Evolutionary conservation across 2,797 vertebrate genomes (phyloP), one percentile per base, ranked within the genome.

Genomic region (Trachops cirrhosus): DNA sequence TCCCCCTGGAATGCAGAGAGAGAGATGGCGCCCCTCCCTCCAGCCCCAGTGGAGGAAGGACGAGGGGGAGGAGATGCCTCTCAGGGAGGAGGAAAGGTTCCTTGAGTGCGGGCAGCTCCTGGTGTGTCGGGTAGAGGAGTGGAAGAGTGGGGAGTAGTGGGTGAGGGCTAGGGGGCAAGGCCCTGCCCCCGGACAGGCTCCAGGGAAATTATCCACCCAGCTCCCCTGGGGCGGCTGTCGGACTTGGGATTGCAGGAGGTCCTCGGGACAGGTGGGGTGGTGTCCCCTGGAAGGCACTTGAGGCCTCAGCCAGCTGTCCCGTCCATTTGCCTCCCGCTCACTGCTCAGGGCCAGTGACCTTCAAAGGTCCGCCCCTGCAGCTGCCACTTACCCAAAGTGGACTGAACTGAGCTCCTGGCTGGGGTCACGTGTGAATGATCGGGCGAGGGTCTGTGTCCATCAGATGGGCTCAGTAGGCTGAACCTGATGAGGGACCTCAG

Each of bases 1-100:
- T 91, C 90, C 62, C 2, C 2, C 18, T 9, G 87, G 95, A 97
- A 97, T 95, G 93, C 32, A 37, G 87, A 48, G 44, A 48, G 41
- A 67, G 70, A 68, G 57, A 41, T n/a, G 18, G n/a, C 1, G n/a
- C 5, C 68, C 50, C 79, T 84, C 39, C 91, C 75, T 78, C 50
- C 41, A 92, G 79, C 50, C 52, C 46, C 44, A 71, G 59, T 37
- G 46, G n/a, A 89, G 59, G 32, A 82, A 91, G 39, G 4, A 10
- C 12, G 1, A 48, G 19, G 2, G 73, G 50, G 86, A 34, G 21
- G 37, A 1, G 68, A 32, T 2, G 0, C 54, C 46, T 44, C 22
- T 19, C 26, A 9, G 6, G 54, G 18, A 32, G 34, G 46, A 77
- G 50, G 26, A 78, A 87, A 32, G 50, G 18, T 22, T 92, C 34